Evolutionary conservation across 2,113 vertebrate genomes (phyloP).

Genomic region (Microcebus jonahi): DNA sequence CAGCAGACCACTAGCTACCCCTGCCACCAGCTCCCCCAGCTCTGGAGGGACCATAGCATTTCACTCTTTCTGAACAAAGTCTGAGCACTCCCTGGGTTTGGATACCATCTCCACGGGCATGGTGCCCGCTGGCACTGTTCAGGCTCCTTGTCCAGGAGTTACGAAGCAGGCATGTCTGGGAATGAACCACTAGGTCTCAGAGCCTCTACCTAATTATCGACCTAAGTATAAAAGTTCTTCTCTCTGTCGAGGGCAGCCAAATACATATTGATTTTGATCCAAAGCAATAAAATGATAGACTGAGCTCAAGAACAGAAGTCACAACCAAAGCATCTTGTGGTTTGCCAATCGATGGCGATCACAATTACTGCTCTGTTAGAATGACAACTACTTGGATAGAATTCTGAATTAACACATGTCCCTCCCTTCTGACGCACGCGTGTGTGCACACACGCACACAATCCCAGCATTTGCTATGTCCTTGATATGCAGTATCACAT

Average conservation of each 20-base stretch:
- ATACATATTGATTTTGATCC: background rate
- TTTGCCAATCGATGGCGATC: background rate
- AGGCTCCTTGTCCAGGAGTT: background rate
- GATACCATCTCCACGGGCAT: background rate
- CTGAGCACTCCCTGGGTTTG: background rate
- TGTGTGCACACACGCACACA: too few species aligned
- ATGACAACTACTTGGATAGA: background rate
- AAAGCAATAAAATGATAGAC: background rate
- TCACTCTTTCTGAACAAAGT: background rate
- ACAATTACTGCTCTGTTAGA: background rate
- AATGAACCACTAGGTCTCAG: background rate
- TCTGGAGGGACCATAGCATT: background rate
- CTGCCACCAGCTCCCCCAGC: background rate
- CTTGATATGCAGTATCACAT: background rate
- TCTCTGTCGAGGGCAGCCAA: background rate
- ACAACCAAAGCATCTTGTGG: background rate
- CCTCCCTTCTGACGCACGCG: background rate
- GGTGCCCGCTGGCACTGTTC: slow-evolving; percentile 5
- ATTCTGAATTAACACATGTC: background rate
- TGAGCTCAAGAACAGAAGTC: background rate
- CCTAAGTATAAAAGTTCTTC: background rate
- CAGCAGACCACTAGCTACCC: background rate
- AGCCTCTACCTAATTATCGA: background rate
- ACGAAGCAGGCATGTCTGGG: slow-evolving; percentile 27
- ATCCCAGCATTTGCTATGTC: background rate